A percentile compares a stretch with the other conserved stretches of the same genome.
phyloP scores from a whole-genome alignment of 2,888 invertebrate genomes.

The Leptinotarsa peninsularis region DNA sequence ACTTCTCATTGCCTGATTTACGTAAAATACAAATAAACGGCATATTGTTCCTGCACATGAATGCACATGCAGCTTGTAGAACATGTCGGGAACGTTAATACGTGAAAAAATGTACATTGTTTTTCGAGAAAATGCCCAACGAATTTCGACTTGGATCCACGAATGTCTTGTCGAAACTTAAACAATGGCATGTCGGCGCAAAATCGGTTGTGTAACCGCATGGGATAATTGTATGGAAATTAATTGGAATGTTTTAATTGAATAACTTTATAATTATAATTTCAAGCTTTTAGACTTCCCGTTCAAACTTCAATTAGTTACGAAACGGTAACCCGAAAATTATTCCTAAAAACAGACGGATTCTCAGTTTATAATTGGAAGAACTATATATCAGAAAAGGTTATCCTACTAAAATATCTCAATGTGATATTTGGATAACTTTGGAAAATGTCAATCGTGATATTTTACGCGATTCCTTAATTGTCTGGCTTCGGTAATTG shows the following conservation, averaged over 20 bases:
- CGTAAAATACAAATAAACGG: slow-evolving; percentile 12
- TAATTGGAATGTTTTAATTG: slow-evolving; percentile 43
- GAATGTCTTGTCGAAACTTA: slow-evolving; percentile 25
- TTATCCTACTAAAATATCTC: no score
- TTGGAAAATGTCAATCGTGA: no score
- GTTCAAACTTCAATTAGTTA: slow-evolving; percentile 28
- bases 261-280: slow-evolving; percentile 50
- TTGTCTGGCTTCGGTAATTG: no score
- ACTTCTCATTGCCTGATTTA: slow-evolving; percentile 20
- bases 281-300: slow-evolving; percentile 43
- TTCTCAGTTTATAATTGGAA: no score
- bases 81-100: slow-evolving; percentile 25
- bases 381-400: no score
- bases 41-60: slow-evolving; percentile 21
- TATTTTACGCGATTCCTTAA: no score
- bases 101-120: slow-evolving; percentile 45
- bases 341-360: no score
- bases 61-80: slow-evolving; percentile 34
- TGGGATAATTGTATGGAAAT: slow-evolving; percentile 51
- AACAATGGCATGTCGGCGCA: slow-evolving; percentile 38
- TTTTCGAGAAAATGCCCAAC: slow-evolving; percentile 35
- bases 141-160: slow-evolving; percentile 31
- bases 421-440: no score
- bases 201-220: slow-evolving; percentile 25
- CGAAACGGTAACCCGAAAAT: slow-evolving; percentile 20